Conservation (phyloP, 2,113 vertebrate genomes). For the Indicator maculatus region DNA sequence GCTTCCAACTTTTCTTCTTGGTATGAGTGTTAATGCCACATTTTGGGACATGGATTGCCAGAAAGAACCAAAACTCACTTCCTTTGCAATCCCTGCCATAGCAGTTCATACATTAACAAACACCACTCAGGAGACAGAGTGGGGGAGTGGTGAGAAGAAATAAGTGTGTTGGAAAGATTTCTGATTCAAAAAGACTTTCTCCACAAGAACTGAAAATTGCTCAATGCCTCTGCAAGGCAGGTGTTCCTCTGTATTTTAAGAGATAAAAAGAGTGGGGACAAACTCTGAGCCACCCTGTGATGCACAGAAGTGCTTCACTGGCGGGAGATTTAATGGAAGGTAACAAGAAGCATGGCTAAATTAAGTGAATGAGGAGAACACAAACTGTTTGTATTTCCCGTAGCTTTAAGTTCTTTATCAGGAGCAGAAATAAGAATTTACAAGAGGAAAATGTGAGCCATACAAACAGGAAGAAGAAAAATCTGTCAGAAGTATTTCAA, state of each 20-base stretch:
- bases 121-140: neutral
- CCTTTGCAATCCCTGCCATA: fast-evolving
- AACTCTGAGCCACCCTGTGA: neutral
- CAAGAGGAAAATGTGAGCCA: neutral
- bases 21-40: neutral
- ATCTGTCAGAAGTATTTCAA: neutral
- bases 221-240: neutral
- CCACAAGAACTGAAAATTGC: neutral
- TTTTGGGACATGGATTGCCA: neutral
- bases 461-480: neutral
- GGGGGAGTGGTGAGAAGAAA: neutral
- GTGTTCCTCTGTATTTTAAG: neutral
- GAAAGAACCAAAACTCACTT: neutral
- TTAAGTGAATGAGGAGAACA: neutral
- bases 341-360: neutral
- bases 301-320: neutral
- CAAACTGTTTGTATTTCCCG: neutral
- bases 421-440: neutral
- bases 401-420: neutral
- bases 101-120: neutral
- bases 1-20: neutral
- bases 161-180: neutral
- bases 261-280: neutral
- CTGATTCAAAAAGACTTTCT: neutral
- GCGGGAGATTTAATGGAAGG: fast-evolving